phyloP scores from a whole-genome alignment of 2,113 vertebrate genomes.

The Phyllopteryx taeniolatus region DNA sequence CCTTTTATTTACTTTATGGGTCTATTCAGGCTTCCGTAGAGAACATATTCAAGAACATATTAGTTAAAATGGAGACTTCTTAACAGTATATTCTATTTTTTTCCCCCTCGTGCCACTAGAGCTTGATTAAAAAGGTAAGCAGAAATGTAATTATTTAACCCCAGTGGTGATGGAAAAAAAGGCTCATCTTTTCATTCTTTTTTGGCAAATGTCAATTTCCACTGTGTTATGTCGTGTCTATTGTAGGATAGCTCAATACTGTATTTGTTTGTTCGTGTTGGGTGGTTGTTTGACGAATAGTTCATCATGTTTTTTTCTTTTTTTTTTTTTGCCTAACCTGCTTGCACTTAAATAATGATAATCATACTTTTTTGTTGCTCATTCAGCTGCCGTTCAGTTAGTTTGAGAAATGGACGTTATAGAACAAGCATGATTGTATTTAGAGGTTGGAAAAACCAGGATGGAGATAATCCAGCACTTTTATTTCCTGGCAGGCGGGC shows the following conservation, averaged over 20 bases:
- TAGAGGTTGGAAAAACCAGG: neutral
- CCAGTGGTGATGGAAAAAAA: slow-evolving; percentile 9
- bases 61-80: slow-evolving; percentile 9
- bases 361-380: neutral
- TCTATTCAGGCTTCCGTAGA: no score
- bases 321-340: slow-evolving; percentile 21
- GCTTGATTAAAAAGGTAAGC: slow-evolving; percentile 90
- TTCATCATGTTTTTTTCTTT: slow-evolving; percentile 3
- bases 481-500: slow-evolving; percentile 75
- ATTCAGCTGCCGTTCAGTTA: slow-evolving; percentile 6
- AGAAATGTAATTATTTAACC: slow-evolving; percentile 10
- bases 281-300: slow-evolving; percentile 12
- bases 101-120: slow-evolving; percentile 79
- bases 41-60: no score
- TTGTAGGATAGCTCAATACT: neutral
- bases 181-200: neutral
- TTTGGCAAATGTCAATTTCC: neutral
- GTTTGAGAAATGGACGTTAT: slow-evolving; percentile 18
- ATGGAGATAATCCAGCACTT: neutral
- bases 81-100: slow-evolving; percentile 47
- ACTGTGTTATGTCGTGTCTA: neutral
- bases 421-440: neutral
- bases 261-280: slow-evolving; percentile 16
- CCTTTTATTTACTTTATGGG: neutral
- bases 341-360: slow-evolving; percentile 37